phyloP scores from a whole-genome alignment of 2,797 vertebrate species.

The Mormyrops boulengeri region DNA sequence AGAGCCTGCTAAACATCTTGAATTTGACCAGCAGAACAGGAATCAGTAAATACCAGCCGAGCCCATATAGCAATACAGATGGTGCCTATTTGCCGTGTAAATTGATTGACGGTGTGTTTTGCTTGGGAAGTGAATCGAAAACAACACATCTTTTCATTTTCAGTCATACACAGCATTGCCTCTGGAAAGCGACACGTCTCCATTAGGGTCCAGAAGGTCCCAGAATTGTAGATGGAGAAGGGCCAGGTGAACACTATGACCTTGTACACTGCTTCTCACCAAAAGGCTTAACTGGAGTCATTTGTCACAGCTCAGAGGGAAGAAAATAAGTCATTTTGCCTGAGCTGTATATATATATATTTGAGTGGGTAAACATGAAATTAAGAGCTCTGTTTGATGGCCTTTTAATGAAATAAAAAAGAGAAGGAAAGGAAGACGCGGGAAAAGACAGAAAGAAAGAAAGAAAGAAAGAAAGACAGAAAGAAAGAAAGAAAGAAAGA shows the following conservation, averaged over 20 bases:
- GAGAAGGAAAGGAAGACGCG: background rate
- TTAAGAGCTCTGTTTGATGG: background rate
- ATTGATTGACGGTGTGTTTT: background rate
- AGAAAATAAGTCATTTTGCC: background rate
- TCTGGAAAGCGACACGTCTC: background rate
- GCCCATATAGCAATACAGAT: background rate
- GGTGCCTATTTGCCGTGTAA: background rate
- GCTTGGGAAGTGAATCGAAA: background rate
- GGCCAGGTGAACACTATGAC: background rate
- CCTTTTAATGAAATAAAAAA: background rate
- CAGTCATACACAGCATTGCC: background rate
- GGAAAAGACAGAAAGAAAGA: too few species aligned
- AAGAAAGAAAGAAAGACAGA: too few species aligned
- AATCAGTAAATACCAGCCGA: background rate
- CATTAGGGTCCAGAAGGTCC: background rate
- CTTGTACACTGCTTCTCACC: background rate
- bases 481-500: background rate
- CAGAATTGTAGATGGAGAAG: background rate
- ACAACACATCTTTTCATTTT: background rate
- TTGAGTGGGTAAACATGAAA: background rate
- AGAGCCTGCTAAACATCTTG: background rate
- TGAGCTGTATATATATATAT: background rate
- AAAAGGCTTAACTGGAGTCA: background rate
- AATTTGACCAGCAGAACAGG: background rate
- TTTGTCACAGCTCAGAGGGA: background rate